These are phyloP conservation scores for Hippocampus abdominalis DNA, from an alignment of 2,113 vertebrate genomes.

Conservation along the genomic window DNA sequence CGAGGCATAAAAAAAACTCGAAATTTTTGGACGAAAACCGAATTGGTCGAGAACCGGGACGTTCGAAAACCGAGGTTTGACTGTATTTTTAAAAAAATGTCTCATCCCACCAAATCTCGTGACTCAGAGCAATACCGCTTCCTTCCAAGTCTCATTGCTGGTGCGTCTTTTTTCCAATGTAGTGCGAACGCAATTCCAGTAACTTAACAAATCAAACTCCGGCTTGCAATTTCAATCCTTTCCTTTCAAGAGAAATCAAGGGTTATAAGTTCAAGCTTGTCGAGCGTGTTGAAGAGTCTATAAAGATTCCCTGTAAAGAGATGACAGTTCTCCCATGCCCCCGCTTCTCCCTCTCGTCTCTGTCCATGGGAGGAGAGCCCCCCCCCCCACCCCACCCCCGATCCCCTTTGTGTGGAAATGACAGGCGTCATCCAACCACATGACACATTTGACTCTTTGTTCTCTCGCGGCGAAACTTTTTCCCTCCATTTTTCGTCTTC, in stretches of 20 bases:
- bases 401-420: constrained; percentile 32
- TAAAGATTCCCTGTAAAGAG: constrained; percentile 22
- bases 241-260: not conserved
- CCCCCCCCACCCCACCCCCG: not conserved
- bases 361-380: constrained; percentile 33
- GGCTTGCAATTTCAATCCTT: not conserved
- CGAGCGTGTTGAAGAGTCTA: constrained; percentile 15
- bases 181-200: not conserved
- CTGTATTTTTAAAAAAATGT: no score
- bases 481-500: constrained; percentile 45
- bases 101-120: no score
- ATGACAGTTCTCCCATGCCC: constrained; percentile 30
- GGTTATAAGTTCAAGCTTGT: constrained; percentile 21
- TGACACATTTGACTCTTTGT: constrained; percentile 66
- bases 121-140: no score
- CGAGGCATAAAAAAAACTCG: no score
- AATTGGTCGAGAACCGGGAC: no score
- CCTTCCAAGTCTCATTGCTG: no score
- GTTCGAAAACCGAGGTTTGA: no score
- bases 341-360: constrained; percentile 29
- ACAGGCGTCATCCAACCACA: constrained; percentile 49
- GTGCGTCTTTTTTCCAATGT: no score
- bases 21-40: no score
- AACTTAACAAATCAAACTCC: constrained; percentile 1
- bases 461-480: constrained; percentile 42